A percentile compares a stretch with the other conserved stretches of the same genome.
Conservation (phyloP, 2,888 invertebrate genomes). For the Scaptomyza parva region DNA sequence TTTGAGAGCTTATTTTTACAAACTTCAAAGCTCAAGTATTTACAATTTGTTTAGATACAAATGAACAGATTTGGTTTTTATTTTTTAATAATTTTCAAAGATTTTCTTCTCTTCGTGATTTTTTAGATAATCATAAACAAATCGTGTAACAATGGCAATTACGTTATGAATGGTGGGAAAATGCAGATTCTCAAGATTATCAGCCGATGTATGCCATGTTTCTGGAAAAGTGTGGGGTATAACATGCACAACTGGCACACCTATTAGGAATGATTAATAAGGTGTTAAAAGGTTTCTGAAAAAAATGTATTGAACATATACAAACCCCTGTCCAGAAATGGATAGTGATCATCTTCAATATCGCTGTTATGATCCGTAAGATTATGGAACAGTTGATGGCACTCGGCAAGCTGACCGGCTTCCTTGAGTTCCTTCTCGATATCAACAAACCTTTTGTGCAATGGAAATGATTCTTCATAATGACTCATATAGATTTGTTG, state of each 20-base stretch:
- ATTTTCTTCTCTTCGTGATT: not conserved
- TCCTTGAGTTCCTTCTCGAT: slow-evolving; percentile 88
- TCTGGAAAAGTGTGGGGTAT: slow-evolving; percentile 95
- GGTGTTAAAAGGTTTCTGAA: slow-evolving; percentile 26
- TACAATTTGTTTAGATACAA: not conserved
- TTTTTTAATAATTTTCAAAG: not conserved
- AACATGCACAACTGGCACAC: slow-evolving; percentile 91
- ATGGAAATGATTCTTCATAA: slow-evolving; percentile 90
- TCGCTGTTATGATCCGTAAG: slow-evolving; percentile 87
- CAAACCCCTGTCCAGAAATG: slow-evolving; percentile 87
- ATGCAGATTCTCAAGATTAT: slow-evolving; percentile 86
- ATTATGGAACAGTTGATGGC: slow-evolving; percentile 89
- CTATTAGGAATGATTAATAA: slow-evolving; percentile 10
- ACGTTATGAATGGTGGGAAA: slow-evolving; percentile 59
- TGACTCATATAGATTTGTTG: slow-evolving; percentile 94
- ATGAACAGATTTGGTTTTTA: not conserved
- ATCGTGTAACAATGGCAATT: slow-evolving; percentile 34
- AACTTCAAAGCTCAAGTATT: not conserved
- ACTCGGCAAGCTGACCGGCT: slow-evolving; percentile 86
- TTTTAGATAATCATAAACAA: slow-evolving; percentile 41
- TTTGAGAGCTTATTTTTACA: not conserved
- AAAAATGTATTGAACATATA: not conserved
- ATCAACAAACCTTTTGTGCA: slow-evolving; percentile 89
- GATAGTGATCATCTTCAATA: slow-evolving; percentile 97
- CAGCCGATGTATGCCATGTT: slow-evolving; percentile 94